Evolutionary conservation across 2,888 invertebrate genomes (phyloP).

Genomic region (Anoncus sp.): DNA sequence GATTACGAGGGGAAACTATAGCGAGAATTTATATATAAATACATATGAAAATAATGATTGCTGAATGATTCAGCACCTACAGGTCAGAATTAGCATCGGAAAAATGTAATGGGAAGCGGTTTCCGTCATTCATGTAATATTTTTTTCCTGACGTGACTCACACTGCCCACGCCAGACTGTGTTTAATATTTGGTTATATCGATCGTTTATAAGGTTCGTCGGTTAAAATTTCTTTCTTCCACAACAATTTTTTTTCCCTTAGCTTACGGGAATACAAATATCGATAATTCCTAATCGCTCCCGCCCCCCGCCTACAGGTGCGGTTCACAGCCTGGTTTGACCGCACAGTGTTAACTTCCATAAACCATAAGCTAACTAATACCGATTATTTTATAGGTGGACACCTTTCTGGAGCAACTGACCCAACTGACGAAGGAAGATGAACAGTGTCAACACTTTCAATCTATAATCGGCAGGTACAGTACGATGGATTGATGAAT

Average conservation of each 20-base stretch:
- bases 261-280: background rate
- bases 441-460: constrained; percentile 92
- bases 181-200: constrained; percentile 11
- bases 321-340: too few relatives aligned
- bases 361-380: background rate
- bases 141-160: background rate
- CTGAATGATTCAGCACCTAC: constrained; percentile 5
- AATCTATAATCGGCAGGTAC: constrained; percentile 87
- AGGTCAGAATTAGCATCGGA: constrained; percentile 39
- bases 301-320: too few relatives aligned
- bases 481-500: constrained; percentile 34
- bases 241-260: constrained; percentile 1
- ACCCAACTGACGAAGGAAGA: constrained; percentile 93
- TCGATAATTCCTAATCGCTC: background rate
- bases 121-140: background rate
- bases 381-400: constrained; percentile 83
- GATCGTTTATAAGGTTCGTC: constrained; percentile 9
- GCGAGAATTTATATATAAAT: constrained; percentile 2
- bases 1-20: constrained; percentile 27
- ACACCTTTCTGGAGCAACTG: constrained; percentile 90
- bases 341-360: too few relatives aligned
- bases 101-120: constrained; percentile 14
- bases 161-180: background rate
- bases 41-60: background rate
- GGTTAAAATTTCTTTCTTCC: constrained; percentile 14